Evolutionary conservation across 2,113 vertebrate species (phyloP).

Genomic region (Cinclus cinclus): DNA sequence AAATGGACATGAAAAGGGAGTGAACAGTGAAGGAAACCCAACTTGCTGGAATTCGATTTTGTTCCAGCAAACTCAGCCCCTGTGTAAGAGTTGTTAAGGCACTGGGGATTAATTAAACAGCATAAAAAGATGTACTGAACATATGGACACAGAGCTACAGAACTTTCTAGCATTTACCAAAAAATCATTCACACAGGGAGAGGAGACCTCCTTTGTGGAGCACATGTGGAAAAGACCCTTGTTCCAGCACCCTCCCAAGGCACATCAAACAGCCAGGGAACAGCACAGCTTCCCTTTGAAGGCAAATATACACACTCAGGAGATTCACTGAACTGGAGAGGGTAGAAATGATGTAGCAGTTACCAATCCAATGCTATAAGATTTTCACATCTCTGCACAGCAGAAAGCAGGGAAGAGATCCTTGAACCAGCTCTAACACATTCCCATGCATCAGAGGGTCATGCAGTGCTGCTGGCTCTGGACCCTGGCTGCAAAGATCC

Average conservation of each 20-base stretch:
- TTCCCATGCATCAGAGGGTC: background rate
- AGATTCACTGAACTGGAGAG: background rate
- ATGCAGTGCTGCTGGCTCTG: background rate
- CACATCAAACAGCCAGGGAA: background rate
- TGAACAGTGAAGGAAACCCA: background rate
- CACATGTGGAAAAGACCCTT: background rate
- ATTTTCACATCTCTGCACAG: background rate
- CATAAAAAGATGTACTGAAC: background rate
- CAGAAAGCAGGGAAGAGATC: background rate
- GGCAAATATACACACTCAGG: background rate
- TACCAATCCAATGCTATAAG: background rate
- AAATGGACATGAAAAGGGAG: background rate
- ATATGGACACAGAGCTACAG: background rate
- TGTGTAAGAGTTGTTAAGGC: background rate
- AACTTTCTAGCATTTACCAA: background rate
- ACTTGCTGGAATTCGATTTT: background rate
- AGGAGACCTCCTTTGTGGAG: background rate
- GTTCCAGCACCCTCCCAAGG: background rate
- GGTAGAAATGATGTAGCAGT: background rate
- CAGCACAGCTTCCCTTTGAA: background rate
- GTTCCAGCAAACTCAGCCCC: background rate
- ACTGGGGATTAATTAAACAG: background rate
- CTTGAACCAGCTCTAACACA: background rate
- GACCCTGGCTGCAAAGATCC: background rate
- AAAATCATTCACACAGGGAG: background rate